These are phyloP conservation scores for Pseudorhombus dupliciocellatus DNA, from an alignment of 2,113 vertebrate genomes.

Conservation along the genomic window DNA sequence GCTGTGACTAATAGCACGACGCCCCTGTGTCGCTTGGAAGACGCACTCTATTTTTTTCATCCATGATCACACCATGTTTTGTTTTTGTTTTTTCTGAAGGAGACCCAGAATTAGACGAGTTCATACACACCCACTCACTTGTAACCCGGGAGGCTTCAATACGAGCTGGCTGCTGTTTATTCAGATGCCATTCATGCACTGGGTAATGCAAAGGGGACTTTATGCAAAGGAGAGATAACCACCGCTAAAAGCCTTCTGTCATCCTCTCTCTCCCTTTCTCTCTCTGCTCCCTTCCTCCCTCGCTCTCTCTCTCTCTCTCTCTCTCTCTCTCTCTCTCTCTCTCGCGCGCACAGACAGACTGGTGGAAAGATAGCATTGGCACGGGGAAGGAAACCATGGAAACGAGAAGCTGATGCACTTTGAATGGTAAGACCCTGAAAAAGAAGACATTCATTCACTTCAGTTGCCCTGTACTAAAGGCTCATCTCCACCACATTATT, in stretches of 20 bases:
- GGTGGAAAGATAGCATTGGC: constrained; percentile 72
- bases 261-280: constrained; percentile 45
- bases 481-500: constrained; percentile 62
- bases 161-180: constrained; percentile 65
- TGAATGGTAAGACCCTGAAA: constrained; percentile 79
- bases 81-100: constrained; percentile 54
- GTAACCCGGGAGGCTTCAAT: constrained; percentile 68
- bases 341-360: constrained; percentile 47
- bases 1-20: constrained; percentile 55
- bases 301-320: constrained; percentile 9
- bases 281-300: constrained; percentile 41
- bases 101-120: constrained; percentile 66
- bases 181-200: constrained; percentile 64
- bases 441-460: constrained; percentile 76
- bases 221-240: constrained; percentile 78
- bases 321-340: constrained; percentile 36
- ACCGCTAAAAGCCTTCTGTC: constrained; percentile 72
- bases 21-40: constrained; percentile 45
- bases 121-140: constrained; percentile 68
- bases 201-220: constrained; percentile 72
- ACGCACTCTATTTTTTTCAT: constrained; percentile 50
- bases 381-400: constrained; percentile 75
- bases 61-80: constrained; percentile 53
- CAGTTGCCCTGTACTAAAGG: constrained; percentile 56
- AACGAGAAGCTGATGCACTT: constrained; percentile 78